phyloP scores from a whole-genome alignment of 2,797 vertebrate species.

The Anas bernieri region DNA sequence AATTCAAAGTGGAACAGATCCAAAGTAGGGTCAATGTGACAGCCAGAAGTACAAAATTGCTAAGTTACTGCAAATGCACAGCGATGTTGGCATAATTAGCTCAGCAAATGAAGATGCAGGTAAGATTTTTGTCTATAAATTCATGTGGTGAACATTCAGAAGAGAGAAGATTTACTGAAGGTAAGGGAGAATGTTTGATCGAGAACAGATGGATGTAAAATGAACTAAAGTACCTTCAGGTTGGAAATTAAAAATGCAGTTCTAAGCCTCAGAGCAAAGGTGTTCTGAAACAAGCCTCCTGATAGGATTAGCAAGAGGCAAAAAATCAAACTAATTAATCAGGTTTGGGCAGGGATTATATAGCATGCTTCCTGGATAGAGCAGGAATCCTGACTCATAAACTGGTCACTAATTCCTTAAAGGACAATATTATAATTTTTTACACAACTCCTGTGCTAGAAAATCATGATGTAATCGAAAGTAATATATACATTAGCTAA shows the following conservation, averaged over 20 bases:
- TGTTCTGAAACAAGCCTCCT: not conserved
- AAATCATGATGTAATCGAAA: not conserved
- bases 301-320: not conserved
- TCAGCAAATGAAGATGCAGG: not conserved
- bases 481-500: conserved; percentile 1
- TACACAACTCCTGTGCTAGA: not conserved
- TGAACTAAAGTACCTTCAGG: not conserved
- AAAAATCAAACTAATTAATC: conserved; percentile 26
- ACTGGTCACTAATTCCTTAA: not conserved
- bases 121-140: not conserved
- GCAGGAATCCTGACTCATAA: not conserved
- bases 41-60: not conserved
- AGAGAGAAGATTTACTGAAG: not conserved
- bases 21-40: not conserved
- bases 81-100: not conserved
- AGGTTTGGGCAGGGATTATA: conserved; percentile 28
- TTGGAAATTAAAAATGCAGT: not conserved
- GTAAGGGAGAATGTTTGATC: not conserved
- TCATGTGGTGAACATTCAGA: not conserved
- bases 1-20: conserved; percentile 2
- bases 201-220: not conserved
- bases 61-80: not conserved
- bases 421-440: not conserved
- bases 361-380: not conserved
- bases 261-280: conserved; percentile 17